A percentile compares a stretch with the other conserved stretches of the same genome.
Evolutionary conservation across 2,888 invertebrate species (phyloP).

Genomic region (Pollenia labialis): DNA sequence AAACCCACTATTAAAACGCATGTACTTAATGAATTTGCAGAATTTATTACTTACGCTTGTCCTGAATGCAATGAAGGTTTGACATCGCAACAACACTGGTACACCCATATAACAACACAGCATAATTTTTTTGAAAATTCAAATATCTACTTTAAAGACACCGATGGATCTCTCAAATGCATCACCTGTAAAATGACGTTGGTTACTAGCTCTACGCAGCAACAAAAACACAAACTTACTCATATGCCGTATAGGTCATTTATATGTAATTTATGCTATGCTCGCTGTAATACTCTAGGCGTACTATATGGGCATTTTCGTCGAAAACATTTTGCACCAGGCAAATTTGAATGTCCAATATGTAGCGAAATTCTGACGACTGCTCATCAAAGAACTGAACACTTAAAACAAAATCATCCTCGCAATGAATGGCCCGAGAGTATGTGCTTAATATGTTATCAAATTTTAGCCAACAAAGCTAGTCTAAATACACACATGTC

Average conservation of each 20-base stretch:
- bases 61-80: constrained; percentile 66
- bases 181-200: constrained; percentile 58
- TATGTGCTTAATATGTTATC: constrained; percentile 68
- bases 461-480: neutral
- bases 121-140: constrained; percentile 66
- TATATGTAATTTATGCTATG: constrained; percentile 60
- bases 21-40: constrained; percentile 49
- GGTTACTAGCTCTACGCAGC: constrained; percentile 2
- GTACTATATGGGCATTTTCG: constrained; percentile 68
- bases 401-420: constrained; percentile 63
- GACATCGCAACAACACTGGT: constrained; percentile 50
- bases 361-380: constrained; percentile 47
- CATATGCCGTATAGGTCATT: constrained; percentile 68
- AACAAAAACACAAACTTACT: constrained; percentile 69
- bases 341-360: constrained; percentile 57
- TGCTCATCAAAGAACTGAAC: constrained; percentile 55
- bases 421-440: constrained; percentile 60
- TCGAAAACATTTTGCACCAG: constrained; percentile 61
- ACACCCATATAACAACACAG: constrained; percentile 49
- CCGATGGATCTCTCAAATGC: constrained; percentile 52
- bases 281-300: constrained; percentile 55
- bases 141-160: constrained; percentile 45
- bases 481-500: constrained; percentile 47
- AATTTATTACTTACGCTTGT: constrained; percentile 64
- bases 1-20: neutral